Evolutionary conservation across 2,113 vertebrate genomes (phyloP).

Genomic region (Plecotus auritus): DNA sequence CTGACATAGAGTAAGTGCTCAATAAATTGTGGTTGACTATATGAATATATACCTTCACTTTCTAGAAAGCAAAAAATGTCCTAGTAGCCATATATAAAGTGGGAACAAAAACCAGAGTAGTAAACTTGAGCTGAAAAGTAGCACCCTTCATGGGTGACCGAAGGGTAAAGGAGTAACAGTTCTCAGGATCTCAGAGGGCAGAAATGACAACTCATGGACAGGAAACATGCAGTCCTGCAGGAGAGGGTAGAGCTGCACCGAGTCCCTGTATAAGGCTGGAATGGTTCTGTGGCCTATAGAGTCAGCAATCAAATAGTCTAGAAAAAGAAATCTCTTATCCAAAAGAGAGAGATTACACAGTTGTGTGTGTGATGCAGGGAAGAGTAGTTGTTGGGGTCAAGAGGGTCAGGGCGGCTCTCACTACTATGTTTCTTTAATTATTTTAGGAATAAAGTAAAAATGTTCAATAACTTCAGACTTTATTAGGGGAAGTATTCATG

Average conservation of each 20-base stretch:
- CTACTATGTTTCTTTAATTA: neutral
- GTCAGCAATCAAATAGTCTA: neutral
- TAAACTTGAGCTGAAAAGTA: neutral
- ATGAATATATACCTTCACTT: neutral
- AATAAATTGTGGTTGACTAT: neutral
- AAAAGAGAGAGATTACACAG: neutral
- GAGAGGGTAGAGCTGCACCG: too few relatives aligned
- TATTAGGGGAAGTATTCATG: neutral
- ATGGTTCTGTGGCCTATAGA: neutral
- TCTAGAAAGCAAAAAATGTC: neutral
- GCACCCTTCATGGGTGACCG: neutral
- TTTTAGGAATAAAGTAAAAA: neutral
- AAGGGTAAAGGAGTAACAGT: neutral
- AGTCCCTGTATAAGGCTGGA: fast-evolving
- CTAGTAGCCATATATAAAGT: neutral
- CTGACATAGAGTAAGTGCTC: neutral
- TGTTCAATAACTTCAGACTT: neutral
- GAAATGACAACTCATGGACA: neutral
- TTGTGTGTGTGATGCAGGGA: neutral
- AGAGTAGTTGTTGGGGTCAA: fast-evolving
- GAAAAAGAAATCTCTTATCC: neutral
- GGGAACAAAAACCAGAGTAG: neutral
- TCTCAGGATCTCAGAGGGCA: neutral
- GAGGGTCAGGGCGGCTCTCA: neutral
- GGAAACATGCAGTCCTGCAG: neutral